Percentiles rank a stretch among this genome's conserved stretches.
These are phyloP conservation scores for Varanus salvator DNA, from an alignment of 2,113 vertebrate species.

Conservation along the genomic window DNA sequence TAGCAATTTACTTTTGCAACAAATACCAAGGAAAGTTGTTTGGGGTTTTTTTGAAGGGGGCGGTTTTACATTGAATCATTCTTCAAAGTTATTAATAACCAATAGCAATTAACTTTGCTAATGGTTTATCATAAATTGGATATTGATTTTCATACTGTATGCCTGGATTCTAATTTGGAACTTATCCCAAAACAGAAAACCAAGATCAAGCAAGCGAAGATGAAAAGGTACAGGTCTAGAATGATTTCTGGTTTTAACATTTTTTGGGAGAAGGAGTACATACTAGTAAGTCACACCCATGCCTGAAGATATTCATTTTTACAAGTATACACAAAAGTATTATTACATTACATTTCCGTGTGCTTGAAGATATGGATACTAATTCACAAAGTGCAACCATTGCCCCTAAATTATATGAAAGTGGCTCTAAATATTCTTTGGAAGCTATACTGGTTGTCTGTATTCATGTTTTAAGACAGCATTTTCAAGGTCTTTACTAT, in stretches of 20 bases:
- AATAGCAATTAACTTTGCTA: neutral
- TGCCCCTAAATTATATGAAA: neutral
- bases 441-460: neutral
- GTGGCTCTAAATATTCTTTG: neutral
- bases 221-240: neutral
- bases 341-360: neutral
- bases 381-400: neutral
- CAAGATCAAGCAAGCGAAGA: neutral
- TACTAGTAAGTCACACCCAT: neutral
- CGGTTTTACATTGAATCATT: neutral
- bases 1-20: neutral
- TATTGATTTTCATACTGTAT: neutral
- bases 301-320: neutral
- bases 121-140: neutral
- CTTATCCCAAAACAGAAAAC: neutral
- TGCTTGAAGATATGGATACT: neutral
- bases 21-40: neutral
- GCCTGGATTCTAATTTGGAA: neutral
- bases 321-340: neutral
- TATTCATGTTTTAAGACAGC: neutral
- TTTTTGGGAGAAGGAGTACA: neutral
- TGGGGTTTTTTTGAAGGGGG: neutral
- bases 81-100: neutral
- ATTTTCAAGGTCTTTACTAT: neutral
- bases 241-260: conserved; percentile 3